Conservation (phyloP, 2,113 vertebrate species). For the Dicaeum eximium region DNA sequence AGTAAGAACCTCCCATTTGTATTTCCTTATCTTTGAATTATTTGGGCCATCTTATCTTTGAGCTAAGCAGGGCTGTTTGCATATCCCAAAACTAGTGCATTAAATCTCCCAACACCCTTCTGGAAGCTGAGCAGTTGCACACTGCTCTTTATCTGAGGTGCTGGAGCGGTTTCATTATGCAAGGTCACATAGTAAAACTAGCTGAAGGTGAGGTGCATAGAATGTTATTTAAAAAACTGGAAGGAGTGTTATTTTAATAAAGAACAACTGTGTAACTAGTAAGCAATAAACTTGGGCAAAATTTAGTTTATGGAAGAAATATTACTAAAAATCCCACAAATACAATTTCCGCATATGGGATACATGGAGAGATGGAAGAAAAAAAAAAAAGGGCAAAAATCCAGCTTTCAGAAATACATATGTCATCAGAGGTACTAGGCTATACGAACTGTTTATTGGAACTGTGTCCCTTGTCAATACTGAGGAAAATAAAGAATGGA, state of each 20-base stretch:
- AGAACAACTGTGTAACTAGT: neutral
- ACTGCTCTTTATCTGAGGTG: neutral
- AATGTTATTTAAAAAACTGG: neutral
- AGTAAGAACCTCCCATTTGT: neutral
- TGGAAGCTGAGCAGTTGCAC: neutral
- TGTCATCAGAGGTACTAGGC: slow-evolving; percentile 7
- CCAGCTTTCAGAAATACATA: neutral
- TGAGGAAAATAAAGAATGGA: slow-evolving; percentile 52
- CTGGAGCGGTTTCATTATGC: neutral
- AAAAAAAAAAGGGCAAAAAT: neutral
- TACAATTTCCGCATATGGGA: neutral
- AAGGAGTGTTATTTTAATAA: slow-evolving; percentile 7
- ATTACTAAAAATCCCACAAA: slow-evolving; percentile 25
- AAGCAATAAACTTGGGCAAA: slow-evolving; percentile 24
- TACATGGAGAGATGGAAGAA: neutral
- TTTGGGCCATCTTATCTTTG: slow-evolving; percentile 16
- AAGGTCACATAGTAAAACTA: slow-evolving; percentile 1
- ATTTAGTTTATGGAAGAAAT: neutral
- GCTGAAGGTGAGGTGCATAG: neutral
- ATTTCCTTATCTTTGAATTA: slow-evolving; percentile 42
- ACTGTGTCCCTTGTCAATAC: slow-evolving; percentile 48
- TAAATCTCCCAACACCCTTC: slow-evolving; percentile 19
- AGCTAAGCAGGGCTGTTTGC: slow-evolving; percentile 9
- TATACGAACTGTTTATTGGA: slow-evolving; percentile 51
- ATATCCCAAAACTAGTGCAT: neutral